phyloP scores from a whole-genome alignment of 1,140 invertebrate genomes.

The Cephus cinctus region DNA sequence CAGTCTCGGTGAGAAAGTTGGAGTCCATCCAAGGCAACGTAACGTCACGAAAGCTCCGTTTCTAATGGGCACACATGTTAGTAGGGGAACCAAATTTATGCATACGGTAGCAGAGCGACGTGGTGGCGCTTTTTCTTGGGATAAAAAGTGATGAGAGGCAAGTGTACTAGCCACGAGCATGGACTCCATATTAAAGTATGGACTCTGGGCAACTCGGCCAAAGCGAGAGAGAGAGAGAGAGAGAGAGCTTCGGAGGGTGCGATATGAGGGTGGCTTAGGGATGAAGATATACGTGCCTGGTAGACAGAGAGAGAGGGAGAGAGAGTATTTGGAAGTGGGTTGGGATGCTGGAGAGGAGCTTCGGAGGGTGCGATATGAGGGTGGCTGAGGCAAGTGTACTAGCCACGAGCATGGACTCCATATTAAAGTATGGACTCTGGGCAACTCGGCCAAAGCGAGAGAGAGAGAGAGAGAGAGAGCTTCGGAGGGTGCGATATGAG shows the following conservation, averaged over 20 bases:
- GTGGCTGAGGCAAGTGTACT: neutral
- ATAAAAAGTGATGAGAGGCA: neutral
- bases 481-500: neutral
- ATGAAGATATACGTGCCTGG: neutral
- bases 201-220: too few species aligned
- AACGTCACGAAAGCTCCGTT: too few species aligned
- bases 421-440: too few species aligned
- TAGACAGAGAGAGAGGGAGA: neutral
- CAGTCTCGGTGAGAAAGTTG: too few species aligned
- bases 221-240: too few species aligned
- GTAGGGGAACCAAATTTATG: neutral
- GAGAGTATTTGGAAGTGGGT: neutral
- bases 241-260: neutral
- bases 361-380: neutral
- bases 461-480: neutral
- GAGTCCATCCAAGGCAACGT: too few species aligned
- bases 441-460: too few species aligned
- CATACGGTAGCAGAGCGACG: neutral
- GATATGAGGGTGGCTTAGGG: neutral
- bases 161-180: too few species aligned
- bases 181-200: too few species aligned
- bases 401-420: too few species aligned
- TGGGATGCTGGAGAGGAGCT: constrained; percentile 5
- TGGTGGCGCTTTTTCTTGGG: too few species aligned
- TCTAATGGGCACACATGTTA: too few species aligned